These are phyloP conservation scores for Metopolophium dirhodum DNA, from an alignment of 1,140 invertebrate genomes.

Conservation along the genomic window DNA sequence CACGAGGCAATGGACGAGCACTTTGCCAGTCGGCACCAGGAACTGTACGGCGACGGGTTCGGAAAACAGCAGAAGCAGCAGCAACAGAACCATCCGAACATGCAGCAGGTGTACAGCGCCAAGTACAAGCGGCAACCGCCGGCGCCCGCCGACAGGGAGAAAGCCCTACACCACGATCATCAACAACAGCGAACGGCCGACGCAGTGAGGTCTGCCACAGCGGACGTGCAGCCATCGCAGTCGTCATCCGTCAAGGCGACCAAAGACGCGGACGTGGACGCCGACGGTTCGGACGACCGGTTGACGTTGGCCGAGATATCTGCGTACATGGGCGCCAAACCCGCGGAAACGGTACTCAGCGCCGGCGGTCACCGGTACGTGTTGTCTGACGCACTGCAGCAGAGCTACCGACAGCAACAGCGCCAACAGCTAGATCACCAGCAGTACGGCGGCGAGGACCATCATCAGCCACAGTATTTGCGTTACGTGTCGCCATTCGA, in stretches of 20 bases:
- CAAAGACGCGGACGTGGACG: conserved; percentile 12
- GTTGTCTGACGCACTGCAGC: conserved; percentile 32
- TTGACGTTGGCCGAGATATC: conserved; percentile 46
- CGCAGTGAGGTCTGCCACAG: neutral
- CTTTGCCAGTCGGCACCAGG: conserved; percentile 24
- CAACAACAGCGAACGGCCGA: neutral
- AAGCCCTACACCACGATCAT: neutral
- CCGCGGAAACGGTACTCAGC: conserved; percentile 41
- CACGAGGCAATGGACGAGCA: conserved; percentile 46
- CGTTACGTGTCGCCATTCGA: conserved; percentile 50
- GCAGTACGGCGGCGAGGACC: neutral
- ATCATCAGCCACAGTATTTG: conserved; percentile 19
- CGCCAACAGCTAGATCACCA: neutral
- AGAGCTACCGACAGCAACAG: neutral
- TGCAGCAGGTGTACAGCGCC: conserved; percentile 17
- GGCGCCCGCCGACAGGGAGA: neutral
- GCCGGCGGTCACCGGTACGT: conserved; percentile 45
- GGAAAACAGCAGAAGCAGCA: neutral
- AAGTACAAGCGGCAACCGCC: neutral
- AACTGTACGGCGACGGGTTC: conserved; percentile 43
- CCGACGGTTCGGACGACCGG: conserved; percentile 42
- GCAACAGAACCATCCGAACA: too few relatives aligned
- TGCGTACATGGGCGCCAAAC: conserved; percentile 52
- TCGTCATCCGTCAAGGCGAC: neutral
- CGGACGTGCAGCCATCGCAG: neutral